phyloP scores from a whole-genome alignment of 2,888 invertebrate genomes.

The Xanthia togata region DNA sequence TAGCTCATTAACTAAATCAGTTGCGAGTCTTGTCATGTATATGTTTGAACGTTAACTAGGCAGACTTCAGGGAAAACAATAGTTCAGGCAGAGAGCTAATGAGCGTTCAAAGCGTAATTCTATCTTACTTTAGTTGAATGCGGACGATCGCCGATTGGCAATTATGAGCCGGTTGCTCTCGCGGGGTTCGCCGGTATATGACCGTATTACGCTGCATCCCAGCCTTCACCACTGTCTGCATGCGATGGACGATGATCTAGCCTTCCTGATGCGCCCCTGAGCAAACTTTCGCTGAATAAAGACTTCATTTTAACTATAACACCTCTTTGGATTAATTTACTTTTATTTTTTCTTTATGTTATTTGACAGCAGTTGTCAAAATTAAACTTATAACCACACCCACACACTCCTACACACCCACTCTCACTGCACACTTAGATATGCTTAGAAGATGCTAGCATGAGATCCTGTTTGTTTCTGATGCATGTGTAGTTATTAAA shows the following conservation, averaged over 20 bases:
- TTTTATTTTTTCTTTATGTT: neutral
- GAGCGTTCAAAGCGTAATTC: slow-evolving; percentile 55
- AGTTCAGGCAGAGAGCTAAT: slow-evolving; percentile 44
- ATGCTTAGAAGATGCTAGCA: too few relatives aligned
- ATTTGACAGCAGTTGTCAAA: neutral
- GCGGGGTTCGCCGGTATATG: slow-evolving; percentile 31
- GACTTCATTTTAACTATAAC: neutral
- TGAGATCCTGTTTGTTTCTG: too few relatives aligned
- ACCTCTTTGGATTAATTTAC: neutral
- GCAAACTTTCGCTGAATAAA: neutral
- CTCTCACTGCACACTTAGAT: too few relatives aligned
- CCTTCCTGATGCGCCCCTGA: too few relatives aligned
- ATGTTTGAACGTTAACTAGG: slow-evolving; percentile 24
- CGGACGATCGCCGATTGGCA: slow-evolving; percentile 60
- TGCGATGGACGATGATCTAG: slow-evolving; percentile 18
- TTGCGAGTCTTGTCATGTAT: slow-evolving; percentile 12
- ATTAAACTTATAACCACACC: too few relatives aligned
- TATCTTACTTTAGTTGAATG: slow-evolving; percentile 42
- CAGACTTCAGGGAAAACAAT: slow-evolving; percentile 49
- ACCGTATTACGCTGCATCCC: slow-evolving; percentile 4
- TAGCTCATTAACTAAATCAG: slow-evolving; percentile 3
- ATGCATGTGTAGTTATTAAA: too few relatives aligned
- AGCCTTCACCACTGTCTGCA: slow-evolving; percentile 24
- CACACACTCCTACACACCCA: too few relatives aligned
- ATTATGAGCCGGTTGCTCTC: slow-evolving; percentile 63